Percentiles rank a stretch among this genome's conserved stretches.
phyloP scores from a whole-genome alignment of 2,113 vertebrate species.

The Malaclemys terrapin region DNA sequence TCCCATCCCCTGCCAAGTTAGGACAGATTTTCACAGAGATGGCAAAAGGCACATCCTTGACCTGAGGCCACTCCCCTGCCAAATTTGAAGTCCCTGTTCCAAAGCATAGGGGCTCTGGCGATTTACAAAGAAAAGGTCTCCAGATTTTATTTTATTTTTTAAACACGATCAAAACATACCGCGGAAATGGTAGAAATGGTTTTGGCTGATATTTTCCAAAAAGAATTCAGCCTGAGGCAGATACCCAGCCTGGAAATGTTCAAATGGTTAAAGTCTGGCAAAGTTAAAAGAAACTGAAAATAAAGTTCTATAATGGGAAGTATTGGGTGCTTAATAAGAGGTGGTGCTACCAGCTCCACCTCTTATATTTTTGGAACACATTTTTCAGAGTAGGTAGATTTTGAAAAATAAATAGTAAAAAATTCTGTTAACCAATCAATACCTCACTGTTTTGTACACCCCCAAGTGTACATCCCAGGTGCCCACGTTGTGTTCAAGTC shows the following conservation, averaged over 20 bases:
- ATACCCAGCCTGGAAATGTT: neutral
- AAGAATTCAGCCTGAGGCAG: neutral
- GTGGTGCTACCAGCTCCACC: neutral
- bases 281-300: neutral
- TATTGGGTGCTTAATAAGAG: neutral
- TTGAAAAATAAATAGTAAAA: neutral
- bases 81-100: too few relatives aligned
- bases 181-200: neutral
- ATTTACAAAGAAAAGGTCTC: too few relatives aligned
- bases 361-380: neutral
- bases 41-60: too few relatives aligned
- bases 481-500: neutral
- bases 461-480: rapidly evolving
- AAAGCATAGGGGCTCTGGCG: too few relatives aligned
- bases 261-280: neutral
- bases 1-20: neutral
- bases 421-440: neutral
- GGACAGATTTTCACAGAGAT: too few relatives aligned
- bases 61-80: too few relatives aligned
- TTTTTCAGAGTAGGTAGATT: neutral
- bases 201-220: neutral
- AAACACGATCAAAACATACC: too few relatives aligned
- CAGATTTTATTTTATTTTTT: too few relatives aligned
- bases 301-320: neutral
- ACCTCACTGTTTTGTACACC: neutral